phyloP scores from a whole-genome alignment of 2,113 vertebrate genomes.

The Prionailurus bengalensis region DNA sequence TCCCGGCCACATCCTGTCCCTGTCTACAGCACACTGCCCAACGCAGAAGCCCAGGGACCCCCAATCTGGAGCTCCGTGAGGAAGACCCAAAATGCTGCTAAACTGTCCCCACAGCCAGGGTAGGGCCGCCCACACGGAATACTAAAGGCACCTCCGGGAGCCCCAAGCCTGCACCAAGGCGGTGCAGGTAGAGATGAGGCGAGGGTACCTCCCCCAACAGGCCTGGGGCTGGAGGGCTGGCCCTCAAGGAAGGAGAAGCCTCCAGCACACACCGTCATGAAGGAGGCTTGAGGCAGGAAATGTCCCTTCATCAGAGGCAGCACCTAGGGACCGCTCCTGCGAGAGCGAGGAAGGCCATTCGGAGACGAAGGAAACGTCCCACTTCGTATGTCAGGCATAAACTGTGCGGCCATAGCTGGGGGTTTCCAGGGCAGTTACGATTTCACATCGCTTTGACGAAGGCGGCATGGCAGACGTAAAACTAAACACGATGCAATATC shows the following conservation, averaged over 20 bases:
- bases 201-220: not conserved
- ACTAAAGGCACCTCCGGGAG: rapidly evolving
- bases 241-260: not conserved
- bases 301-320: not conserved
- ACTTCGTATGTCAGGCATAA: rapidly evolving
- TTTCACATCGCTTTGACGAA: not conserved
- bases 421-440: not conserved
- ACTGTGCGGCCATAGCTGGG: no score
- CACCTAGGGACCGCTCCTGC: not conserved
- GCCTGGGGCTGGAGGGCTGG: no score
- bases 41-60: not conserved
- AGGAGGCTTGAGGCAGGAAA: rapidly evolving
- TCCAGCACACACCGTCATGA: rapidly evolving
- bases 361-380: not conserved
- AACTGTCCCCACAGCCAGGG: not conserved
- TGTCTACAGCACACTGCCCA: not conserved
- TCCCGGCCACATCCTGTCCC: not conserved
- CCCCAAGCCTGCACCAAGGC: rapidly evolving
- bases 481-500: not conserved
- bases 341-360: not conserved
- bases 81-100: not conserved
- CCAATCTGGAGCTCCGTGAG: not conserved
- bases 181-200: not conserved
- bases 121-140: not conserved
- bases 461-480: not conserved